Evolutionary conservation across 2,888 invertebrate genomes (phyloP), one percentile per base, ranked within the genome.

Genomic region (Matsumyia berberina): DNA sequence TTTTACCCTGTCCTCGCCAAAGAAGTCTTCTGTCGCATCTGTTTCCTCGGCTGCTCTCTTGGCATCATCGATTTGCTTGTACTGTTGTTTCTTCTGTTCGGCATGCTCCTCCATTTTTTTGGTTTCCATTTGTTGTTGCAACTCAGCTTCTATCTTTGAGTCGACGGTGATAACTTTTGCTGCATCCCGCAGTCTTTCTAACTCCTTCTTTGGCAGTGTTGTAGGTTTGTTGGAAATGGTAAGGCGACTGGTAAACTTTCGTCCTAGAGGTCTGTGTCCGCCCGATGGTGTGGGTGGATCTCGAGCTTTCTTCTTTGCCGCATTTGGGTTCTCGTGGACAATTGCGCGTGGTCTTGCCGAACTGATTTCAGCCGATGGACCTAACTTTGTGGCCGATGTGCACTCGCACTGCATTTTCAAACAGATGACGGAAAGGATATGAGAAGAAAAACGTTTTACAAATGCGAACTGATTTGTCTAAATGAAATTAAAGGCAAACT

Each of bases 121-220:
- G 76, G 92, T 92, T 46, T 92, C 91, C 31, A 89, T 88, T 86
- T 93, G 92, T 0, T 90, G 90, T 67, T 90, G 90, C 51, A 93
- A 90, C 5, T 93, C 88, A 83, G 91, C 91, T 72, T 90, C 90
- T 31, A 92, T 88, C 53, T 91, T 91, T 8, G 94, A 94, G 86
- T 93, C 90, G 0, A 92, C 85, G 1, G 92, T 93, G 3, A 92
- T 87, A 0, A 94, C 94, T 90, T 92, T 93, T 0, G 95, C 94
- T 82, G 94, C 94, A 46, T 93, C 92, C 88, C 93, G 92, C 3
- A 95, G 89, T 35, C 94, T 90, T 0, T 94, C 92, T 81, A 93
- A 94, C 85, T 96, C 95, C 0, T 91, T 90, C 72, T 92, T 93
- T 0, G 93, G 93, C 12, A 85, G 33, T 46, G 53, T 70, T 0